Conservation (phyloP, 2,797 vertebrate species). For the Dendrocincla tyrannina region DNA sequence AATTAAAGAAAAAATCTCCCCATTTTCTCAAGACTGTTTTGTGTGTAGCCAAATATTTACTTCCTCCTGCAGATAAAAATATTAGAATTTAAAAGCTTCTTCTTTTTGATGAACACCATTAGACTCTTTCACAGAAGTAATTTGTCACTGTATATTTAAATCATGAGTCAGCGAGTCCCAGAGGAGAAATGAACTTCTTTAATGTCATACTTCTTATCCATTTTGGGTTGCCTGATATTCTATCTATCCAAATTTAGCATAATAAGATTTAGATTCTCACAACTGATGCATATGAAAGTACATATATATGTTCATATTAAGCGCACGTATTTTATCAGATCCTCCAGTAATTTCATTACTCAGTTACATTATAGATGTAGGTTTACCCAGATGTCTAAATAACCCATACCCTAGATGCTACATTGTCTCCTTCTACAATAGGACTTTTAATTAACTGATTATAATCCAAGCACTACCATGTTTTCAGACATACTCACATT, state of each 20-base stretch:
- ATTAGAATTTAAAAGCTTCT: neutral
- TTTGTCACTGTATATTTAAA: conserved; percentile 18
- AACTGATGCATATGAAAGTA: neutral
- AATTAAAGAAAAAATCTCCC: neutral
- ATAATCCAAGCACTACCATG: neutral
- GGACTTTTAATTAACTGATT: neutral
- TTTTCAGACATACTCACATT: neutral
- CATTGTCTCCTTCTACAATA: neutral
- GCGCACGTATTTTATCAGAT: neutral
- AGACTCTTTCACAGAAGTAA: neutral
- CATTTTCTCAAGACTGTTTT: neutral
- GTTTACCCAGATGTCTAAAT: neutral
- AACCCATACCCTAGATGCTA: neutral
- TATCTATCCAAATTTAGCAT: neutral
- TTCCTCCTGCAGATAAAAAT: neutral
- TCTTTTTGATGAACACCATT: neutral
- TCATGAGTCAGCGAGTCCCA: conserved; percentile 12
- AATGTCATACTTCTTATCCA: neutral
- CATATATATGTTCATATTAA: neutral
- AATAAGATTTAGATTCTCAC: neutral
- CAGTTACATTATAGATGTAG: neutral
- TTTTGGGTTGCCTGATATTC: neutral
- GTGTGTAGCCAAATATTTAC: neutral
- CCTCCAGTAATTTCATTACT: neutral
- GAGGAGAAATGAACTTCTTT: neutral